These are phyloP conservation scores for Mus spicilegus DNA, from an alignment of 2,113 vertebrate genomes.

Conservation along the genomic window DNA sequence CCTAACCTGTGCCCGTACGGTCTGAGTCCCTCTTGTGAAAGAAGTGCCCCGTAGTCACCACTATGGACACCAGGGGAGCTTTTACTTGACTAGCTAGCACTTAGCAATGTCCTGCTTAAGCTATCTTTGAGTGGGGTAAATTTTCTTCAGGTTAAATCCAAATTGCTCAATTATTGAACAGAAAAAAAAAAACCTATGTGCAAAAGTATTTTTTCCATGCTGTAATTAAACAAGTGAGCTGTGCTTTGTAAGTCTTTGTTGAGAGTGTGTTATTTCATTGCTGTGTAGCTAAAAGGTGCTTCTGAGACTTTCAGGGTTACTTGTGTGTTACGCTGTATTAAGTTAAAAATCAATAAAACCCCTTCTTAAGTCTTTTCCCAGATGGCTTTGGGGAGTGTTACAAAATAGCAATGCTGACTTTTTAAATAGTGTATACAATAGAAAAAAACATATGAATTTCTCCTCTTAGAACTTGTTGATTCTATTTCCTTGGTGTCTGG, in stretches of 20 bases:
- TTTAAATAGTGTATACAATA: background rate
- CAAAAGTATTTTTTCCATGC: background rate
- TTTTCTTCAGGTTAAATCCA: constrained; percentile 20
- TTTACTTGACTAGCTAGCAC: background rate
- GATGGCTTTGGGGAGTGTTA: too few relatives aligned
- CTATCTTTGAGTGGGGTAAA: background rate
- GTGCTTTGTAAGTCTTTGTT: background rate
- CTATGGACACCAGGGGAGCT: background rate
- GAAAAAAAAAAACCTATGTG: background rate
- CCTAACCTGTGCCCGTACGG: background rate
- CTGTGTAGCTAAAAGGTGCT: too few relatives aligned
- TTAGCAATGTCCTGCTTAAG: background rate
- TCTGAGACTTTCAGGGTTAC: background rate
- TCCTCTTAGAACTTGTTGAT: background rate
- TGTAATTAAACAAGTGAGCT: background rate
- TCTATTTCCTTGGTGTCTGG: background rate
- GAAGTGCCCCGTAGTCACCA: too few relatives aligned
- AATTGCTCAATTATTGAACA: constrained; percentile 16
- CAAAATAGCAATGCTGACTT: background rate
- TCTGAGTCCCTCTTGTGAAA: background rate
- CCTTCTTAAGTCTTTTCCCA: background rate
- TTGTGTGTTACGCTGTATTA: background rate
- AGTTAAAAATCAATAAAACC: background rate
- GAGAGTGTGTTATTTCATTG: background rate
- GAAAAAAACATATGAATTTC: background rate